Base-by-base conservation (phyloP, 2,113 vertebrate genomes). In the Rallus limicola region DNA sequence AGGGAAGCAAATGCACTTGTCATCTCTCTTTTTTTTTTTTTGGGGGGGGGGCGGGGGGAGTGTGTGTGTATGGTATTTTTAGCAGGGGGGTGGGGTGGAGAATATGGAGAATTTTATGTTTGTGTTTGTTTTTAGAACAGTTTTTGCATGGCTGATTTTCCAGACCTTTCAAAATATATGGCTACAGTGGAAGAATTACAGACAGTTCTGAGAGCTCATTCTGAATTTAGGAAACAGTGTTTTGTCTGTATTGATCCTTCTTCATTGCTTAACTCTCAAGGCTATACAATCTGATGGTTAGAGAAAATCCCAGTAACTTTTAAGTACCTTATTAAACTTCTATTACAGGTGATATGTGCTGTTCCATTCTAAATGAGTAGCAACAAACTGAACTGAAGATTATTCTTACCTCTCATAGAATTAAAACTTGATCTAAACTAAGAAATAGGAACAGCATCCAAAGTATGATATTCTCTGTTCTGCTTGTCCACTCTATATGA, bases 191-290 rank as follows among this genome's bases (percentile, higher is more conserved):
- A 90, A 8, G 44, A 68, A 82, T 55, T 84, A 36, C 44, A 90
- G 93, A 69, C 58, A 86, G 64, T 77, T 86, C 62, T 68, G 12
- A 46, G 59, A 86, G 65, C 48, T 90, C 90, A 25, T 55, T 93
- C 85, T 50, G 52, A 90, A 78, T 29, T 68, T 60, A 75, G 42
- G 71, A 96, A 92, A 44, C 29, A 56, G 60, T n/a, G 42, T 40
- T 88, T 88, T 90, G 65, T 75, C 72, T 86, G 9, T 71, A 93
- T 84, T 7, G 86, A 94, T 92, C 34, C 48, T 82, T 78, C 79
- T 77, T 91, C 88, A 86, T 92, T 92, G 92, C 56, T 86, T 95
- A 93, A 90, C 68, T 92, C 76, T 92, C 34, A 85, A 92, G 60
- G 36, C 53, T 46, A 78, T 83, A 88, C 90, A 96, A 92, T 29